Base-by-base conservation (phyloP, 1,140 invertebrate species). In the Lepeophtheirus salmonis region DNA sequence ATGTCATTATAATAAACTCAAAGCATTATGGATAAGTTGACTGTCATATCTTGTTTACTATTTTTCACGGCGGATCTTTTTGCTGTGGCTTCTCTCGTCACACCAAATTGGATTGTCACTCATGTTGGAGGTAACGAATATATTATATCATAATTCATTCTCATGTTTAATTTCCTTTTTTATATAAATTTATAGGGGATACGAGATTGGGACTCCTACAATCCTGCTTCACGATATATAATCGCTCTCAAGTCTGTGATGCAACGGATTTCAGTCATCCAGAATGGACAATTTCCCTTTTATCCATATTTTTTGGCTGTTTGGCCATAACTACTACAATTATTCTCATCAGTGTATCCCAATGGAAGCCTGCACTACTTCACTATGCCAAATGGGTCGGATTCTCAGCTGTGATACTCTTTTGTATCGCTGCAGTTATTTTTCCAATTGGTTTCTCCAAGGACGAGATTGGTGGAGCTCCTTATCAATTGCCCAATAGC, bases 401-500 rank as follows among this genome's bases (percentile, higher is more conserved):
- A n/a, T 41, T 41, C 30, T 41, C 30, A 10, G 30, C 30, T n/a
- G 85, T 94, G 88, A 85, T 94, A n/a, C 73, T 92, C 23, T 96
- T 94, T 70, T 94, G 89, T 68, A 71, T 91, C 61, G 89, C 89
- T 61, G 89, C 90, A 57, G 89, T 96, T 0, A 89, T 95, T 67
- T 94, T 96, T 70, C 90, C 90, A 14, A 84, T 94, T 78, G 89
- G 89, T 21, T 96, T 96, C 68, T 82, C 91, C 71, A 84, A 92
- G 22, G 84, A 91, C 70, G 86, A 92, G 71, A 95, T 96, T 66
- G 89, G 89, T 55, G 90, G 90, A 1, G 86, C 92, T 70, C 84
- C 89, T 1, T 96, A 92, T 70, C 90, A 95, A 67, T 73, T 96
- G 24, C 91, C 90, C 1, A 91, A 89, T 71, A 91, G 86, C 63